A percentile compares a stretch with the other conserved stretches of the same genome.
These are phyloP conservation scores for Diploscapter pachys DNA, from an alignment of 1,140 invertebrate genomes.

Conservation along the genomic window DNA sequence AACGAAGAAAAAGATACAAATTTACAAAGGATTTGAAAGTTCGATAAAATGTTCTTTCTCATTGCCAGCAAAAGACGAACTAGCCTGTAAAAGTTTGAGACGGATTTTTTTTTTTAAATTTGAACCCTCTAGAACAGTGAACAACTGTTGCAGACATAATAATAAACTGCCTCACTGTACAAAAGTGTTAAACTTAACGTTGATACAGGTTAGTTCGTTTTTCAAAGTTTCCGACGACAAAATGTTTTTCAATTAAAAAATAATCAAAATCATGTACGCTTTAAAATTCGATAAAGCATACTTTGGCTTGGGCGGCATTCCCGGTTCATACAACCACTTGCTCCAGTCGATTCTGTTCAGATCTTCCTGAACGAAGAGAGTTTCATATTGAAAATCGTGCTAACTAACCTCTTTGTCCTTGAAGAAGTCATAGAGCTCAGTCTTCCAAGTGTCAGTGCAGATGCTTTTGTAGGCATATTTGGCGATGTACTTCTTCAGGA, in stretches of 20 bases:
- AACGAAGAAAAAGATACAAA: too few species aligned
- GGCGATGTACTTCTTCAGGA: conserved; percentile 76
- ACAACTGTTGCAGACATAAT: too few species aligned
- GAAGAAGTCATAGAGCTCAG: conserved; percentile 76
- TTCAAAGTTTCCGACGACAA: conserved; percentile 8
- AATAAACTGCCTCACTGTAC: too few species aligned
- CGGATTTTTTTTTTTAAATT: too few species aligned
- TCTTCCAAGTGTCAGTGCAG: conserved; percentile 76
- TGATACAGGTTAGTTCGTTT: neutral
- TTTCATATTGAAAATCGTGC: too few species aligned
- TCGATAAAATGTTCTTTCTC: too few species aligned
- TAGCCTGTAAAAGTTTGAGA: too few species aligned
- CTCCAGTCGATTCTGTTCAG: conserved; percentile 75
- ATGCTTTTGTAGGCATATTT: conserved; percentile 79
- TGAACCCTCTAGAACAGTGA: too few species aligned
- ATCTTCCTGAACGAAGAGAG: neutral
- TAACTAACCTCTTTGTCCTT: conserved; percentile 60
- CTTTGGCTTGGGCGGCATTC: conserved; percentile 81
- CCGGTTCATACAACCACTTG: conserved; percentile 75
- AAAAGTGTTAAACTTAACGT: neutral
- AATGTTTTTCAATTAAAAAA: too few species aligned
- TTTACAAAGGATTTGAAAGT: too few species aligned
- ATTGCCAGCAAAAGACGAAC: too few species aligned
- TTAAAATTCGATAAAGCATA: conserved; percentile 62
- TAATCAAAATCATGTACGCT: too few species aligned